Conservation (phyloP, 2,113 vertebrate species). For the Notiomystis cincta region DNA sequence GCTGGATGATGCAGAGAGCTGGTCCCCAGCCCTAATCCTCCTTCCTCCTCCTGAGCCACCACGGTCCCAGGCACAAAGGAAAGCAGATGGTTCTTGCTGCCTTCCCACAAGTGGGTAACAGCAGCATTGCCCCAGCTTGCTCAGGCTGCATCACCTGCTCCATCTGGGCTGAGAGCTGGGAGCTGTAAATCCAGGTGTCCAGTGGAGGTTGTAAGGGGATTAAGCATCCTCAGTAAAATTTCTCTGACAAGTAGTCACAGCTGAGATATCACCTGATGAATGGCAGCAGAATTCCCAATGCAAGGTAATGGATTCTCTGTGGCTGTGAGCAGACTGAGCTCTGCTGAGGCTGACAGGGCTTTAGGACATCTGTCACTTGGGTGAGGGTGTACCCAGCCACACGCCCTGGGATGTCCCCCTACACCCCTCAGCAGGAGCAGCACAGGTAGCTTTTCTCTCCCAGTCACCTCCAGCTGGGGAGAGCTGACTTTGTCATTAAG, state of each 20-base stretch:
- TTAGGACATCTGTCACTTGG: neutral
- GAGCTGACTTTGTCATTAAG: neutral
- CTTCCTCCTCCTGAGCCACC: neutral
- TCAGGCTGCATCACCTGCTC: neutral
- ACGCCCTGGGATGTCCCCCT: neutral
- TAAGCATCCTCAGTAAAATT: conserved; percentile 40
- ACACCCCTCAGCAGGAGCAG: neutral
- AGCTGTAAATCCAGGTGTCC: conserved; percentile 35
- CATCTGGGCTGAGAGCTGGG: neutral
- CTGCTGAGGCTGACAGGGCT: neutral
- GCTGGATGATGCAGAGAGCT: neutral
- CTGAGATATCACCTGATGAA: conserved; percentile 46
- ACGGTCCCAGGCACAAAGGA: neutral
- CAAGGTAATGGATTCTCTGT: neutral
- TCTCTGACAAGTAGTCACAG: conserved; percentile 56
- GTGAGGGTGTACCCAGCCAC: neutral
- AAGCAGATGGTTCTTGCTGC: neutral
- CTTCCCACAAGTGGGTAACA: neutral
- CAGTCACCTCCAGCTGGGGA: neutral
- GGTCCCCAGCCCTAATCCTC: neutral
- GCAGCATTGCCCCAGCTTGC: neutral
- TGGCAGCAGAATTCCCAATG: neutral
- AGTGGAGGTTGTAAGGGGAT: neutral
- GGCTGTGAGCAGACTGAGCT: neutral
- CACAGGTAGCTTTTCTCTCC: neutral